Conservation (phyloP, 2,797 vertebrate genomes). For the Mastacembelus armatus region DNA sequence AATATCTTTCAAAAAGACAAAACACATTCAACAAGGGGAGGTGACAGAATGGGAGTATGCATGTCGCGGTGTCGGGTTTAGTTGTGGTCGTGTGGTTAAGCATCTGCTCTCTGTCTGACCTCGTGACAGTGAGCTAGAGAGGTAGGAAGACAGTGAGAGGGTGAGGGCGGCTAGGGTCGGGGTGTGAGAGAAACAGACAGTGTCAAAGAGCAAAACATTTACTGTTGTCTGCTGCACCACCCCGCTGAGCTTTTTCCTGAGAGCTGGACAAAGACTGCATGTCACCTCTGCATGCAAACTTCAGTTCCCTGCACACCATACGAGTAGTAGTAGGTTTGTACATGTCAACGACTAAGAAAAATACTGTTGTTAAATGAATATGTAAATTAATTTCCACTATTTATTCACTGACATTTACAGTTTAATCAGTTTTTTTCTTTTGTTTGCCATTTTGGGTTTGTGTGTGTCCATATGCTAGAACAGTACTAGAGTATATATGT, state of each 20-base stretch:
- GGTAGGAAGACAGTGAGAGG: conserved; percentile 21
- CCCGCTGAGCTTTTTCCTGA: conserved; percentile 58
- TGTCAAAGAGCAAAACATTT: conserved; percentile 69
- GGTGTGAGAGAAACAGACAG: conserved; percentile 50
- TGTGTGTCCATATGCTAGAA: neutral
- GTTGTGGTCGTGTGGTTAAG: conserved; percentile 57
- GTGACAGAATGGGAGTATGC: conserved; percentile 45
- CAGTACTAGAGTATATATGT: neutral
- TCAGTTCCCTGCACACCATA: neutral
- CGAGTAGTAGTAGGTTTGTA: neutral
- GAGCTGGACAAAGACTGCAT: conserved; percentile 16
- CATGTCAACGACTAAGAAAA: neutral
- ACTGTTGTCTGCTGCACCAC: conserved; percentile 57
- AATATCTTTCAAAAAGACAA: conserved; percentile 23
- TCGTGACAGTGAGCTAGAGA: conserved; percentile 49
- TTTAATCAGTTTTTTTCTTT: too few relatives aligned
- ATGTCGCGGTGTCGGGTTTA: conserved; percentile 51
- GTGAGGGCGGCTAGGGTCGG: conserved; percentile 27
- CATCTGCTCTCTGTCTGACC: conserved; percentile 76
- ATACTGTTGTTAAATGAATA: too few relatives aligned
- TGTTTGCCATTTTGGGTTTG: neutral
- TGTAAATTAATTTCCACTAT: too few relatives aligned
- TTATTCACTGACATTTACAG: neutral
- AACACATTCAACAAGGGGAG: conserved; percentile 38
- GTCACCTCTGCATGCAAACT: conserved; percentile 2